Evolutionary conservation across 2,888 invertebrate species (phyloP), one percentile per base, ranked within the genome.

Genomic region (Nemoura dubitans): DNA sequence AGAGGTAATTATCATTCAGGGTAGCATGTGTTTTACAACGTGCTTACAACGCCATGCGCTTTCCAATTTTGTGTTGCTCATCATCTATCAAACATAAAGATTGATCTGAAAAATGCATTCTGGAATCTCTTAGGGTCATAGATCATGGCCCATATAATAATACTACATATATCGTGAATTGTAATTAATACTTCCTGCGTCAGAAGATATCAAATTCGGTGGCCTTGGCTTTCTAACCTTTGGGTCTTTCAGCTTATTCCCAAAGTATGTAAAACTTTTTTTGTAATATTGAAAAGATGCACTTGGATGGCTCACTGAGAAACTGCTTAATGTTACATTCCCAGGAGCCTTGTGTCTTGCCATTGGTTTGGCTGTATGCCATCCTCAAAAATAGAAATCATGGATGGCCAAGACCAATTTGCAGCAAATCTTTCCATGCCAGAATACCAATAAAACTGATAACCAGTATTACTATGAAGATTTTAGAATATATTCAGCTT

Each of bases 331-430:
- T 59, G 59, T 59, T 59, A 59, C 59, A 59, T 59, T 59, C 59
- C 21, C 59, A 21, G 21, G 59, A 59, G 59, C 14, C 59, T 59
- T 59, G 21, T 59, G 59, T 59, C 59, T 14, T 29, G 84, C 84
- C 36, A 76, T 21, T 84, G 84, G 43, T n/a, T 84, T 84, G 84
- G 84, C 84, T 76, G 27, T 59, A 16, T 28, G 76, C 84, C 84
- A 84, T 76, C 7, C 30, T 30, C 81, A 84, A 59, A 84, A 84
- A 84, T 84, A 84, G 84, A 21, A 76, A 36, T 76, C 84, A 84
- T 59, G 84, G 84, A 76, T 84, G 76, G 10, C 43, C 76, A 84
- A 84, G 59, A 81, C 16, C 21, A 59, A 21, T 21, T 59, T 59
- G 59, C 59, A 59, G 59, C 21, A 21, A 59, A 59, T 59, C 59